Conservation (phyloP, 1,140 invertebrate genomes). For the Rhyacophila brunnea region DNA sequence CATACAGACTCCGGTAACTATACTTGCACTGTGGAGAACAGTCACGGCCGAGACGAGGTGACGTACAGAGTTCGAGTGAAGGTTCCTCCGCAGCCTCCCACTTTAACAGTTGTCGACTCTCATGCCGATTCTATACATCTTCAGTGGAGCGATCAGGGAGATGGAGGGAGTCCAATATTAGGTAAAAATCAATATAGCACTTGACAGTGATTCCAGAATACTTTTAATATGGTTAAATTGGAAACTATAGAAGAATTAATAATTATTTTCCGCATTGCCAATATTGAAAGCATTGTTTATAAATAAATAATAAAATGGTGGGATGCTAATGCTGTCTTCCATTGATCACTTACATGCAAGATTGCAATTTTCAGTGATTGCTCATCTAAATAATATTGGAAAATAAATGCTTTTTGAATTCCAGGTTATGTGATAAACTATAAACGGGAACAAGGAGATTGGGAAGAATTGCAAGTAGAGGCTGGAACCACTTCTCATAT, state of each 20-base stretch:
- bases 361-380: too few species aligned
- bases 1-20: conserved; percentile 86
- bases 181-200: conserved; percentile 41
- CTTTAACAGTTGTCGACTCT: conserved; percentile 66
- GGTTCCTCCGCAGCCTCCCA: conserved; percentile 68
- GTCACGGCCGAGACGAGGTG: conserved; percentile 81
- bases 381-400: too few species aligned
- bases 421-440: conserved; percentile 83
- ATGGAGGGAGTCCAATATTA: conserved; percentile 69
- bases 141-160: conserved; percentile 67
- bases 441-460: conserved; percentile 84
- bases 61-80: conserved; percentile 68
- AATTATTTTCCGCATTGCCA: background rate
- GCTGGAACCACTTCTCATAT: conserved; percentile 75
- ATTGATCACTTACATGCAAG: too few species aligned
- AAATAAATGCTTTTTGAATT: too few species aligned
- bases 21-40: conserved; percentile 82
- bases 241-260: too few species aligned
- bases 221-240: too few species aligned
- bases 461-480: conserved; percentile 82
- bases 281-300: background rate
- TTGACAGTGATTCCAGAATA: too few species aligned
- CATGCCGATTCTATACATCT: conserved; percentile 69
- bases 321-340: background rate
- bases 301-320: background rate